Base-by-base conservation (phyloP, 2,797 vertebrate genomes). In the Karalla daura region DNA sequence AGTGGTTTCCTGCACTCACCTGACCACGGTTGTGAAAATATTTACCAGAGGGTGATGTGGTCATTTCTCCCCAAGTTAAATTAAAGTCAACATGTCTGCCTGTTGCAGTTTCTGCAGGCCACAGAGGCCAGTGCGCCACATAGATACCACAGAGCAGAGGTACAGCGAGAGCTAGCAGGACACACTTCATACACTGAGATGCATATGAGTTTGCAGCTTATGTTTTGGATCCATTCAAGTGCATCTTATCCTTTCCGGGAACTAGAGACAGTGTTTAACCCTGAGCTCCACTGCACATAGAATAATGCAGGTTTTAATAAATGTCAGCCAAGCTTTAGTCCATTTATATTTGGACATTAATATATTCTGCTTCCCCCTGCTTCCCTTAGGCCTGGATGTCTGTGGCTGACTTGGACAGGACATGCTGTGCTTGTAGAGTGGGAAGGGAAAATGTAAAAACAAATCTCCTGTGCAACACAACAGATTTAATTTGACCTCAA, bases 21-120 rank as follows among this genome's bases (percentile, higher is more conserved):
- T 90, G 80, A 86, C 80, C 68, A 74, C 41, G 71, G 69, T 62
- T 88, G 74, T 77, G 74, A 80, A 92, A 90, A 92, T 83, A 92
- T 88, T 84, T 81, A 65, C 62, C 50, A 15, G 77, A 76, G 77
- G 60, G 79, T 55, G 20, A 81, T 87, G 84, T 84, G 86, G 86
- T 84, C 56, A 81, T 74, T 78, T 85, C 76, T 86, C 86, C 79
- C 70, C 61, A 60, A 36, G 75, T 79, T 80, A 82, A 89, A 89
- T 90, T 86, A 85, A 89, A 91, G 76, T 80, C 84, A 89, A 89
- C 81, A 90, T 63, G 77, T 73, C 46, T 62, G 65, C 72, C 78
- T 65, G 82, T 89, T 74, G 63, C 47, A 25, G 20, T 63, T 74
- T 79, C 78, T 66, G 60, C 73, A 41, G 55, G 17, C 47, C 45